Evolutionary conservation across 2,797 vertebrate species (phyloP).

Genomic region (Alca torda): DNA sequence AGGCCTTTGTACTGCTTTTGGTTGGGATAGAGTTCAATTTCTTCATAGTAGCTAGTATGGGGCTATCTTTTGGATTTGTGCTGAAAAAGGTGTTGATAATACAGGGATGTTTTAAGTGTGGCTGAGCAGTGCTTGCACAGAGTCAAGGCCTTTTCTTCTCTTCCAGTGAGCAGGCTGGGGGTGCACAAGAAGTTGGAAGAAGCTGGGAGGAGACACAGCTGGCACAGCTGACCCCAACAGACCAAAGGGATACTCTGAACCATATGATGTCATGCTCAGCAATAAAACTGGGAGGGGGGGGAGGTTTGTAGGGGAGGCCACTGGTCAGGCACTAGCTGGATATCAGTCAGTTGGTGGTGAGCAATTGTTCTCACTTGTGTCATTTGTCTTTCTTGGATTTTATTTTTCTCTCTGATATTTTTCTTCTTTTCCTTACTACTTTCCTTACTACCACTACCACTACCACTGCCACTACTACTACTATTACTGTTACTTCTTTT

Average conservation of each 20-base stretch:
- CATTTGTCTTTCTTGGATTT: not conserved
- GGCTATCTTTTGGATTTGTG: not conserved
- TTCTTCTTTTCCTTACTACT: not conserved
- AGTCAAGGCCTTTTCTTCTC: not conserved
- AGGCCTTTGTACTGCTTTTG: not conserved
- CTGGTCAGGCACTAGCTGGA: not conserved
- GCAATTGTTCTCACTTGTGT: not conserved
- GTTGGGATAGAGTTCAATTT: not conserved
- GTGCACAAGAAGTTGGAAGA: not conserved
- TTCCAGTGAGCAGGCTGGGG: not conserved
- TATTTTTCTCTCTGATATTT: not conserved
- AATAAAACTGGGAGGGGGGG: not conserved
- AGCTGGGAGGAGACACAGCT: no score
- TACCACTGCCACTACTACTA: not conserved
- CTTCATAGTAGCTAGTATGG: not conserved
- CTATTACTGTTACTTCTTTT: not conserved
- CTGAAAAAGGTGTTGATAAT: not conserved
- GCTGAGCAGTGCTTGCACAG: not conserved
- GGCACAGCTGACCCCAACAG: not conserved
- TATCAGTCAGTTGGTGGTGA: not conserved
- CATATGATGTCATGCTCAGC: not conserved
- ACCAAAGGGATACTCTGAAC: no score
- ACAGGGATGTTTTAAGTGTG: not conserved
- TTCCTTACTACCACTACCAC: not conserved
- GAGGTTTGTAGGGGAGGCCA: fast-evolving